Evolutionary conservation across 2,797 vertebrate species (phyloP), one percentile per base, ranked within the genome.

Genomic region (Babyrousa celebensis): DNA sequence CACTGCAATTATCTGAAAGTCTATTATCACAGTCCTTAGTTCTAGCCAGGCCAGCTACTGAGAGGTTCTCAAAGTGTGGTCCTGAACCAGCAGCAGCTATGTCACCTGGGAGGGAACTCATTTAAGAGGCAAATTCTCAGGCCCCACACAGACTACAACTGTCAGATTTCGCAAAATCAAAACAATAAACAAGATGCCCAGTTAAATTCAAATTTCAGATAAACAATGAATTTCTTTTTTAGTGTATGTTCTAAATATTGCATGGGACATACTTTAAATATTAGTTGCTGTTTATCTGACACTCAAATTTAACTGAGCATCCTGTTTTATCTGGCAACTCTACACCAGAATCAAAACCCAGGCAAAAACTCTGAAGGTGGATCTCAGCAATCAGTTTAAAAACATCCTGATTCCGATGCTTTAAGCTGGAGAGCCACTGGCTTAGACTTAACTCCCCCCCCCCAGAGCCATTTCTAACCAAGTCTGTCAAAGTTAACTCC

Each of bases 241-340:
- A 32, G 5, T 29, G 11, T 52, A 63, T 17, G 15, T 75, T 84
- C 20, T n/a, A 79, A 65, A 90, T 43, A 56, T 11, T 58, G 9
- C 10, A 87, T 21, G 21, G 20, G 27, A 67, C 36, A 52, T 43
- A 52, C 1, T 68, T 65, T 21, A 79, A 84, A 80, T 23, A 96
- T 32, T 4, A 36, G 29, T 72, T 86, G 16, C 25, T 36, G 2
- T 29, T 25, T 23, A 71, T 78, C 18, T 60, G 56, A 52, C 71
- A 89, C 40, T 82, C 75, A 40, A 88, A 85, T 74, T 63, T 87
- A 84, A 87, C 63, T 82, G n/a, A 25, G 90, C 12, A 79, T 23
- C 18, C 52, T 54, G 21, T 32, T 71, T 78, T 60, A 75, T 48
- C 36, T 72, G 89, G 25, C 36, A 87, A 75, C 62, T 63, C 56